Evolutionary conservation across 1,140 invertebrate species (phyloP), one percentile per base, ranked within the genome.

Genomic region (Zaprionus lachaisei): DNA sequence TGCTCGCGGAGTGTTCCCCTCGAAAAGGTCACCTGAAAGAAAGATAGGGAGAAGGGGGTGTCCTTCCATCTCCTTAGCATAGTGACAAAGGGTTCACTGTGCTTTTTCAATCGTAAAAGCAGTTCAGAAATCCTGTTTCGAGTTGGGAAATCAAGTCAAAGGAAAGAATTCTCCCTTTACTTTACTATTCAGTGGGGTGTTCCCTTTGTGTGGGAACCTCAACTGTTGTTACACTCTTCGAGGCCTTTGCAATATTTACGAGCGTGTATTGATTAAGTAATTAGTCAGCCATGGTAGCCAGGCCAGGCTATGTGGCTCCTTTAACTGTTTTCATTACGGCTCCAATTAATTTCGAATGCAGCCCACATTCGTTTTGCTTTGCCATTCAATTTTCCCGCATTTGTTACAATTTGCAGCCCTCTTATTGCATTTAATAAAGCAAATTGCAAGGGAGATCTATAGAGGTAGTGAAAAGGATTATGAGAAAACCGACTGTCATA

Each of bases 251-350:
- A 72, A 58, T 64, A 83, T 83, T 80, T 80, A 83, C 83, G 69
- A 71, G 61, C 62, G 54, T 54, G 44, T 83, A 83, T 83, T 80
- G 81, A 83, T 83, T 83, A 77, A 83, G 80, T 83, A 83, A 83
- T 83, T 83, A 83, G 81, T 44, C 69, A 64, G 60, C 56, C 34
- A 56, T 26, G n/a, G 7, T 15, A 34, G 15, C 26, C 28, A 57
- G 49, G 34, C 34, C 17, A 56, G n/a, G 55, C n/a, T 7, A 6
- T 44, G 49, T 34, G 34, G 49, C 11, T 20, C 67, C 54, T 54
- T 61, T 68, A 64, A 49, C 47, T 51, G 11, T 24, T 51, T 51
- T 24, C 47, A 51, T 51, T 51, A 24, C 47, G 20, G 9, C 12
- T 51, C 47, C 77, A 80, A 80, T 73, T 83, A 77, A 77, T 83